These are phyloP conservation scores for Stramonita haemastoma DNA, from an alignment of 2,888 invertebrate genomes.

Conservation along the genomic window DNA sequence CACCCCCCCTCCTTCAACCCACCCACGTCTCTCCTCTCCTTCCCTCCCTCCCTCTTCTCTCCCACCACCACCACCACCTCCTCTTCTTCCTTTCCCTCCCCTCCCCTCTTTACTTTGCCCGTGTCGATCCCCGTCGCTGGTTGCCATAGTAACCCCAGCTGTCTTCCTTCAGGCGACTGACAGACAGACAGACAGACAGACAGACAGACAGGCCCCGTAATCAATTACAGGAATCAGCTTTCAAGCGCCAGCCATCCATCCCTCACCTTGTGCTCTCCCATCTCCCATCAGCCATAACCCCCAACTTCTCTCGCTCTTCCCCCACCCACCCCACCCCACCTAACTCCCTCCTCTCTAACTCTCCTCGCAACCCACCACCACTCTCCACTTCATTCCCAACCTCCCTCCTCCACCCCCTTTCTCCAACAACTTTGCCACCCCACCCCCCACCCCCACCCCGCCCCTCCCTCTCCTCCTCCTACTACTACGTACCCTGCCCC, in stretches of 20 bases:
- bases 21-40: neutral
- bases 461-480: neutral
- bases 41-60: neutral
- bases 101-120: neutral
- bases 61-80: neutral
- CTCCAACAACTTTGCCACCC: neutral
- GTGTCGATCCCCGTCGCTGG: neutral
- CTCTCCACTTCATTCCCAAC: neutral
- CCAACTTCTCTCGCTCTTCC: too few relatives aligned
- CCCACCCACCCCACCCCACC: neutral
- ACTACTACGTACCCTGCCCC: neutral
- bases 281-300: neutral
- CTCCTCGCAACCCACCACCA: neutral
- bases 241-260: slow-evolving; percentile 2
- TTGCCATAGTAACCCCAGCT: slow-evolving; percentile 21
- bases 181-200: too few relatives aligned
- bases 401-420: neutral
- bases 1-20: neutral
- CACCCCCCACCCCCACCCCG: neutral
- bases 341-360: neutral
- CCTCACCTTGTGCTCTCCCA: neutral
- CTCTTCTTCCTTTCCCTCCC: neutral
- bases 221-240: slow-evolving; percentile 26
- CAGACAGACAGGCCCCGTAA: neutral
- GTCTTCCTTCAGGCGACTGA: neutral